These are phyloP conservation scores for Tinea semifulvella DNA, from an alignment of 2,888 invertebrate genomes.

Conservation along the genomic window DNA sequence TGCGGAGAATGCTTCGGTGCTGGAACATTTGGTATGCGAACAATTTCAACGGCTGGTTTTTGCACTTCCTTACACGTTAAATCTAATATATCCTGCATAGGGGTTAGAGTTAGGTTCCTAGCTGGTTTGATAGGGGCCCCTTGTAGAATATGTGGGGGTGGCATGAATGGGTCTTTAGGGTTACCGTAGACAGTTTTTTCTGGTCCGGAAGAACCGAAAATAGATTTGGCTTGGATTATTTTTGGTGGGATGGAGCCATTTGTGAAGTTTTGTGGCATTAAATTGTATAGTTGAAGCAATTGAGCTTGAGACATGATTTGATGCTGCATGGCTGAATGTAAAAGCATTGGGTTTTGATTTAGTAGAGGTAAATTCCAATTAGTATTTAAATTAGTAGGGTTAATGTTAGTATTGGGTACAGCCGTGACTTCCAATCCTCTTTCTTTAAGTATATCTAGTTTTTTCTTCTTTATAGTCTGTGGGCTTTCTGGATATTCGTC, in stretches of 20 bases:
- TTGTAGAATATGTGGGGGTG: conserved; percentile 59
- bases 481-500: conserved; percentile 65
- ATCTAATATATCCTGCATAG: conserved; percentile 69
- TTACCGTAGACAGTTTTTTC: conserved; percentile 76
- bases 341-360: conserved; percentile 22
- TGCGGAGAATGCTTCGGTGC: conserved; percentile 42
- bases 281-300: conserved; percentile 49
- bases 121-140: conserved; percentile 44
- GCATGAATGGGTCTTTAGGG: conserved; percentile 73
- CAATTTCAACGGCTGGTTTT: conserved; percentile 66
- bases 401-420: conserved; percentile 49
- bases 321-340: conserved; percentile 50
- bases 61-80: conserved; percentile 60
- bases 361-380: neutral
- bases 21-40: conserved; percentile 52
- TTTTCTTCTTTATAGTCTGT: conserved; percentile 68
- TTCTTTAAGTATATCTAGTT: conserved; percentile 78
- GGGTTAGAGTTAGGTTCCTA: conserved; percentile 25
- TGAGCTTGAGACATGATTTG: conserved; percentile 60
- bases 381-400: neutral
- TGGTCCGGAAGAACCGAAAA: conserved; percentile 64
- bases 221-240: conserved; percentile 71
- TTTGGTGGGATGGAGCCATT: conserved; percentile 55
- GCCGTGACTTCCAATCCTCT: conserved; percentile 80
- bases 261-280: conserved; percentile 36